Evolutionary conservation across 2,113 vertebrate species (phyloP), one percentile per base, ranked within the genome.

Genomic region (Neolamprologus falcicula): DNA sequence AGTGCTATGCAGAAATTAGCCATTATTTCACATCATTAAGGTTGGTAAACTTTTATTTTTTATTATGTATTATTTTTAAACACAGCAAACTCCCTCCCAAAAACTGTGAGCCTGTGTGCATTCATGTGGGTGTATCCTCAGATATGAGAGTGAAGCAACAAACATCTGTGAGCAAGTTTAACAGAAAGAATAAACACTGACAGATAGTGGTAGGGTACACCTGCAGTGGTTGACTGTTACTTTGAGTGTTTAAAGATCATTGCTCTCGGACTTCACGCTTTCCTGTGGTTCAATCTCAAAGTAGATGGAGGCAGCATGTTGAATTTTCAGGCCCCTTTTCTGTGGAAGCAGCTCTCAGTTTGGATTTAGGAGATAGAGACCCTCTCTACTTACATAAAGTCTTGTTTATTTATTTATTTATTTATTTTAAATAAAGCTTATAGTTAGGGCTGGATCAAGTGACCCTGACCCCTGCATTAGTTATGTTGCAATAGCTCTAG

Each of bases 11-110:
- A 80, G 35, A 87, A 82, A 92, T 88, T 86, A 66, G 71, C 71
- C 59, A 90, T 94, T 91, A 92, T 89, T 89, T 92, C 35, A 76
- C 55, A 86, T 91, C 54, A 87, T 63, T 71, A 5, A 88, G 10
- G 80, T 42, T 53, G 78, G 52, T 79, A 59, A 89, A 80, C 45
- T 50, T 50, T 76, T 28, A 45, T 73, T 76, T 47, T 17, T 47
- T 17, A 63, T 59, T 73, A 78, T 42, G 59, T 31, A 53, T 83
- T 85, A 63, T 86, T 68, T 84, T 90, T 79, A 88, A 84, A 87
- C 7, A 7, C 33, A 87, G n/a, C 66, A 85, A 91, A 83, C 45
- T 7, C 42, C 11, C 40, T 54, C 17, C 7, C 11, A n/a, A 21
- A 21, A 57, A 6, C 21, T 31, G 42, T 52, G 13, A 7, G 52